Conservation (phyloP, 2,113 vertebrate species). For the Ceuthmochares aereus region DNA sequence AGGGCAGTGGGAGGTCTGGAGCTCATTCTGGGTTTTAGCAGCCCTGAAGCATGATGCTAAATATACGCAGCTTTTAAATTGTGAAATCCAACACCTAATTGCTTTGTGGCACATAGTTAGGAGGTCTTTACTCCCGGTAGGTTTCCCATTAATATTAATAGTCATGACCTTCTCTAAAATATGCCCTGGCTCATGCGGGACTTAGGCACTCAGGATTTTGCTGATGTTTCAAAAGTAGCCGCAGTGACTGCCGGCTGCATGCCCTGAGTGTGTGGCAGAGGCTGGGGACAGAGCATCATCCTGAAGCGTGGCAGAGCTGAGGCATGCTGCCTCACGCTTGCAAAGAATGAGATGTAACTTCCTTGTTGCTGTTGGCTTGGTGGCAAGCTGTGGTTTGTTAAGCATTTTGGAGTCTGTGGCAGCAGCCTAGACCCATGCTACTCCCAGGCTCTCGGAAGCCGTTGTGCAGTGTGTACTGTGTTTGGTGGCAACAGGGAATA, state of each 20-base stretch:
- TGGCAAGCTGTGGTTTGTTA: not conserved
- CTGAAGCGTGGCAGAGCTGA: rapidly evolving
- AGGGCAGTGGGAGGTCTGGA: not conserved
- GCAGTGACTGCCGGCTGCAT: rapidly evolving
- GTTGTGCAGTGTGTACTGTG: rapidly evolving
- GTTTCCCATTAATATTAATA: constrained; percentile 42
- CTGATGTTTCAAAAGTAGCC: not conserved
- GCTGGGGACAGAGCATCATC: rapidly evolving
- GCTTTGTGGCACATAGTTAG: not conserved
- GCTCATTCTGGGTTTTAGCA: not conserved
- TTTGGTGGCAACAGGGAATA: rapidly evolving
- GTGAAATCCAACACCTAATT: constrained; percentile 39
- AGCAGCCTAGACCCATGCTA: rapidly evolving
- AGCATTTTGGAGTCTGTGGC: not conserved
- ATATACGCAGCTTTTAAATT: constrained; percentile 12
- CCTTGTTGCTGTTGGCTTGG: not conserved
- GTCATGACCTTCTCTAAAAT: constrained; percentile 25
- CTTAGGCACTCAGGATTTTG: not conserved
- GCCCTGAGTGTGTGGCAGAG: rapidly evolving
- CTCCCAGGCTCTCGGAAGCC: not conserved
- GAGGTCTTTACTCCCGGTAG: not conserved
- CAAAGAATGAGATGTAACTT: rapidly evolving
- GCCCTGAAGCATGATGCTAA: not conserved
- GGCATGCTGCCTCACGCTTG: rapidly evolving
- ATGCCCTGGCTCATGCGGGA: not conserved